phyloP scores from a whole-genome alignment of 2,888 invertebrate species.

The Ptychoptera contaminata region DNA sequence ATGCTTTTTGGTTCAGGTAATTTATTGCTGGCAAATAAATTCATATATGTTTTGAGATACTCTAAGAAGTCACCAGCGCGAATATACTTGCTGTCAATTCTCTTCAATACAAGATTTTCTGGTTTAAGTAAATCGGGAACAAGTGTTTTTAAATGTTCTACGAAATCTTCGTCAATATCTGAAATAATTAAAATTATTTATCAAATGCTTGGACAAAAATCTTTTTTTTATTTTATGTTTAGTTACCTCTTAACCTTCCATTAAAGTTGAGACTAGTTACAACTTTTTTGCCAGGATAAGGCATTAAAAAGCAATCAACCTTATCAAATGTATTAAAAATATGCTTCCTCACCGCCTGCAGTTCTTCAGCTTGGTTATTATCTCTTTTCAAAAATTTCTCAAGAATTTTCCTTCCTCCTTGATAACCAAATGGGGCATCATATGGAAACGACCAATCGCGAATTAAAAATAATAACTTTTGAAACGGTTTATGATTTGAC shows the following conservation, averaged over 20 bases:
- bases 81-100: constrained; percentile 3
- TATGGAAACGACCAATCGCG: constrained; percentile 6
- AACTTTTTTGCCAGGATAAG: constrained; percentile 6
- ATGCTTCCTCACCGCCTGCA: constrained; percentile 2
- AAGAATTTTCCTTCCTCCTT: constrained; percentile 4
- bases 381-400: constrained; percentile 1
- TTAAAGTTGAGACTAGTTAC: constrained; percentile 3
- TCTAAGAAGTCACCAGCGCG: constrained; percentile 2
- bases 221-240: too few relatives aligned
- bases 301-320: constrained; percentile 7
- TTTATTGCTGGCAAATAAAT: constrained; percentile 4
- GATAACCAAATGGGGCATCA: constrained; percentile 4
- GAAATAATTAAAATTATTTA: too few relatives aligned
- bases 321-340: constrained; percentile 1
- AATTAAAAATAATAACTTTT: constrained; percentile 7
- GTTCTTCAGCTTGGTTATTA: constrained; percentile 2
- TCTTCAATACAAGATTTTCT: constrained; percentile 4
- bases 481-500: constrained; percentile 4
- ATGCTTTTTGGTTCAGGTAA: constrained; percentile 7
- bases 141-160: constrained; percentile 1
- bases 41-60: constrained; percentile 3
- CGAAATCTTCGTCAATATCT: constrained; percentile 6
- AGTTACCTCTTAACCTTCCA: background rate
- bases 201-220: too few relatives aligned
- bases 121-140: constrained; percentile 1